phyloP scores from a whole-genome alignment of 2,888 invertebrate species.

The Chouioia cunea region DNA sequence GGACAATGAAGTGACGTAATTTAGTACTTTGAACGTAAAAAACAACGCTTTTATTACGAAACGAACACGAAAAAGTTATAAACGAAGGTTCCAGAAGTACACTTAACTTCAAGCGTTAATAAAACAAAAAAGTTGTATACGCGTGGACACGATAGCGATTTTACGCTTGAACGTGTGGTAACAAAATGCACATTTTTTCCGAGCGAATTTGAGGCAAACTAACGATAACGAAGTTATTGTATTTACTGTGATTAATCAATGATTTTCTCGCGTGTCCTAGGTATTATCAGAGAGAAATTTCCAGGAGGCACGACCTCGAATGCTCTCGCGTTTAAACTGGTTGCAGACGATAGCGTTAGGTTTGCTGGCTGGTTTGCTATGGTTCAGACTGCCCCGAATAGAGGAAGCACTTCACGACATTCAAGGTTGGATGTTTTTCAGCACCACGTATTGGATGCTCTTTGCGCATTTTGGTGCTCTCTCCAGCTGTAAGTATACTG shows the following conservation, averaged over 20 bases:
- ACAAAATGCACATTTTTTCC: too few species aligned
- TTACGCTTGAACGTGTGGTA: too few species aligned
- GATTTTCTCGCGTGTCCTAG: slow-evolving; percentile 52
- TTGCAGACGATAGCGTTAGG: slow-evolving; percentile 81
- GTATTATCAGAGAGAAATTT: slow-evolving; percentile 82
- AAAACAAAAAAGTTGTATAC: background rate
- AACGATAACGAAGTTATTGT: too few species aligned
- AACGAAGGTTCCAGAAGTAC: background rate
- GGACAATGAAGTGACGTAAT: too few species aligned
- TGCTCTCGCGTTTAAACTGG: slow-evolving; percentile 84
- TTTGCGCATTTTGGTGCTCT: slow-evolving; percentile 84
- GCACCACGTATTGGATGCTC: slow-evolving; percentile 86
- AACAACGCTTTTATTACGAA: too few species aligned
- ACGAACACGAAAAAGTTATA: background rate
- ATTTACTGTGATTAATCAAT: too few species aligned
- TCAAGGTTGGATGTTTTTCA: slow-evolving; percentile 88
- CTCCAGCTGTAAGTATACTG: slow-evolving; percentile 80
- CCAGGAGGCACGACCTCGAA: slow-evolving; percentile 80
- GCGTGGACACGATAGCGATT: background rate
- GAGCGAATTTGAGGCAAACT: too few species aligned
- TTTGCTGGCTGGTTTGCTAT: slow-evolving; percentile 80
- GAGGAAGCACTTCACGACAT: slow-evolving; percentile 83
- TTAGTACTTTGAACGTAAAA: too few species aligned
- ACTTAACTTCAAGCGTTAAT: background rate
- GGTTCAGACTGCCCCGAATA: slow-evolving; percentile 82